phyloP scores from a whole-genome alignment of 64 coral and sea anemone species.

The Porites australiensis region DNA sequence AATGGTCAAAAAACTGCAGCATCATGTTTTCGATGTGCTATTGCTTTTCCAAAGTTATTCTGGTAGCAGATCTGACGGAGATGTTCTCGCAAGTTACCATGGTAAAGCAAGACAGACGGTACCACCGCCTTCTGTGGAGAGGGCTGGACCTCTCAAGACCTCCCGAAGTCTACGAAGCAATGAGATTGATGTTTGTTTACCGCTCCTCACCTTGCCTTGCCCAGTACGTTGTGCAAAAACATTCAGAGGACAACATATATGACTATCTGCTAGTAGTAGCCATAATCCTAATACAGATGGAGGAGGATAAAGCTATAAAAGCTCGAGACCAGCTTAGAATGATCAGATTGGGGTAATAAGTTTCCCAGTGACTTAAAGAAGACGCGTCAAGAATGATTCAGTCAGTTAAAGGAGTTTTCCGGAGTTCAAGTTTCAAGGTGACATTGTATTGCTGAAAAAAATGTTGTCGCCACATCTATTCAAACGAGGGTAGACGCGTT shows the following conservation, averaged over 20 bases:
- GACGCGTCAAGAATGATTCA: slow-evolving; percentile 12
- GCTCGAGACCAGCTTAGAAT: background rate
- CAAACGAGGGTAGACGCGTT: slow-evolving; percentile 37
- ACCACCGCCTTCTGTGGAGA: slow-evolving; percentile 66
- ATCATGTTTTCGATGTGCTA: slow-evolving; percentile 41
- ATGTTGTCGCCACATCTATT: background rate
- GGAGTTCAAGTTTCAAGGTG: slow-evolving; percentile 9
- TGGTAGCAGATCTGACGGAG: slow-evolving; percentile 63
- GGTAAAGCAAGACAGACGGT: slow-evolving; percentile 38
- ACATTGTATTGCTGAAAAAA: background rate
- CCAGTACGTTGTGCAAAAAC: slow-evolving; percentile 8
- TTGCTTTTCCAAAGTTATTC: slow-evolving; percentile 34
- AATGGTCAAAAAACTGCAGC: slow-evolving; percentile 63
- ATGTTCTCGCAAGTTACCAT: slow-evolving; percentile 63
- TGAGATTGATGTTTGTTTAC: slow-evolving; percentile 43
- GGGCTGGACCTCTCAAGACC: slow-evolving; percentile 7
- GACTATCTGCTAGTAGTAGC: slow-evolving; percentile 36
- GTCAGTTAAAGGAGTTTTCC: slow-evolving; percentile 17
- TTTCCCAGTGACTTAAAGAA: slow-evolving; percentile 17
- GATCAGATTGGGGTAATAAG: slow-evolving; percentile 15
- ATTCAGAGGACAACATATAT: slow-evolving; percentile 27
- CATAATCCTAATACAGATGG: slow-evolving; percentile 19
- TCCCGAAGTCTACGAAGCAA: slow-evolving; percentile 60
- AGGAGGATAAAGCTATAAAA: slow-evolving; percentile 36
- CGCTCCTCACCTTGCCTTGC: slow-evolving; percentile 42